Evolutionary conservation across 1,140 invertebrate genomes (phyloP).

Genomic region (Babylonia areolata): DNA sequence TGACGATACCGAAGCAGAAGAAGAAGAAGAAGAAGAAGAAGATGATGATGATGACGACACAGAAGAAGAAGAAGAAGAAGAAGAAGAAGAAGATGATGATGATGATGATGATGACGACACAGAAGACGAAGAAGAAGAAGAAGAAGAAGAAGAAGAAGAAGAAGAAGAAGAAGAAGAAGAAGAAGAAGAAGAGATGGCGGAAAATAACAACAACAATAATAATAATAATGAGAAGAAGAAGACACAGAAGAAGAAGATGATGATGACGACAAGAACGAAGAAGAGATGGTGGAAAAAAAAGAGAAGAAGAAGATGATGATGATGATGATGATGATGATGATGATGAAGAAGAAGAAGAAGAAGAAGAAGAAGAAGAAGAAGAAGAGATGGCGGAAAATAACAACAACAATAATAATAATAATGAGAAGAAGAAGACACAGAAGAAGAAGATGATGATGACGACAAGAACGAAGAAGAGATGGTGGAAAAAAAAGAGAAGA

Average conservation of each 20-base stretch:
- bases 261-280: no score
- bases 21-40: background rate
- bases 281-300: no score
- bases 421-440: no score
- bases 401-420: no score
- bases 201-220: no score
- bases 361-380: no score
- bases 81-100: background rate
- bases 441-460: background rate
- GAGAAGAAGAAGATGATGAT: no score
- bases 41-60: background rate
- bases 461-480: background rate
- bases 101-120: background rate
- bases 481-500: background rate
- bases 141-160: background rate
- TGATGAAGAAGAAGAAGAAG: no score
- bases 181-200: background rate
- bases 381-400: no score
- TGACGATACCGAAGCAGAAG: background rate
- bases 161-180: background rate
- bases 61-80: background rate
- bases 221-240: no score
- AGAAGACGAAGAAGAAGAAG: no score
- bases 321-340: no score
- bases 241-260: background rate